A percentile compares a stretch with the other conserved stretches of the same genome.
Evolutionary conservation across 2,888 invertebrate genomes (phyloP).

Genomic region (Phalangium opilio): DNA sequence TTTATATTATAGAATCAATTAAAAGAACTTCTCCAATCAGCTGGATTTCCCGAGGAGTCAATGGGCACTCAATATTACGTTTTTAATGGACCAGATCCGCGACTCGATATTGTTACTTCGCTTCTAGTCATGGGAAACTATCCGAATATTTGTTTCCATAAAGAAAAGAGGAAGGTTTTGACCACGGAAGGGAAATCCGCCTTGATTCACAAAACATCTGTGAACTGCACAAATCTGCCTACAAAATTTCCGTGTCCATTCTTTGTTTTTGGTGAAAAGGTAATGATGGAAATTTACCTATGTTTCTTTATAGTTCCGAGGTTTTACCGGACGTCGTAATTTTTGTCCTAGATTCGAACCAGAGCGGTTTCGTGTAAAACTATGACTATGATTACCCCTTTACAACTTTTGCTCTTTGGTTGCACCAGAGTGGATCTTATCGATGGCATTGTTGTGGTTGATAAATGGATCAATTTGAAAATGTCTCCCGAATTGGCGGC

Average conservation of each 20-base stretch:
- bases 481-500: slow-evolving; percentile 67
- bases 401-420: slow-evolving; percentile 82
- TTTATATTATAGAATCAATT: slow-evolving; percentile 41
- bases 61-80: slow-evolving; percentile 58
- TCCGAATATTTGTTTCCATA: slow-evolving; percentile 90
- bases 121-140: slow-evolving; percentile 81
- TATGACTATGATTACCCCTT: slow-evolving; percentile 84
- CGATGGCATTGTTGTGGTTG: slow-evolving; percentile 53
- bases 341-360: slow-evolving; percentile 53
- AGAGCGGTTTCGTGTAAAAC: slow-evolving; percentile 91
- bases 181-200: slow-evolving; percentile 92
- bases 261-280: slow-evolving; percentile 95
- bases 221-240: slow-evolving; percentile 73
- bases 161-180: slow-evolving; percentile 84
- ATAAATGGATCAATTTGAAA: slow-evolving; percentile 84
- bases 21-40: slow-evolving; percentile 46
- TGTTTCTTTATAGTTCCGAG: neutral
- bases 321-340: neutral
- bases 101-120: slow-evolving; percentile 52
- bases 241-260: slow-evolving; percentile 80
- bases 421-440: slow-evolving; percentile 72
- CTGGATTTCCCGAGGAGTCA: slow-evolving; percentile 82
- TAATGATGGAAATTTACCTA: slow-evolving; percentile 24
- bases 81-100: slow-evolving; percentile 54
- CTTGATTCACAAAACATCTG: slow-evolving; percentile 88